phyloP scores from a whole-genome alignment of 2,797 vertebrate species.

The Falco biarmicus region DNA sequence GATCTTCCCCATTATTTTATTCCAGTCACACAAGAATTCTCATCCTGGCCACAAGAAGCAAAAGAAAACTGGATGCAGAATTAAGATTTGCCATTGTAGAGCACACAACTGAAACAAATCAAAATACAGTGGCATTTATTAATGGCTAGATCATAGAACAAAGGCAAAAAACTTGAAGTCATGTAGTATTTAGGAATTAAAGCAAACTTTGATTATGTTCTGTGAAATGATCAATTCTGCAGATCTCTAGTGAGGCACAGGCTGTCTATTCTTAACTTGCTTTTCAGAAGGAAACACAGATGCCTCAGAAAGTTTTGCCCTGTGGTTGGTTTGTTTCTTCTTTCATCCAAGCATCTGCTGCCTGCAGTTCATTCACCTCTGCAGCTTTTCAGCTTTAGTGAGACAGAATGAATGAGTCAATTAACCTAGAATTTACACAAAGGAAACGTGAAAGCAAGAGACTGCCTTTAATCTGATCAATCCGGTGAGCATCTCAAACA shows the following conservation, averaged over 20 bases:
- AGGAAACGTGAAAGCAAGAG: background rate
- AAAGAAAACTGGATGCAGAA: background rate
- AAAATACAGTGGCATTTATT: accelerated
- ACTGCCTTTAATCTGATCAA: background rate
- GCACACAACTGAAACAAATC: background rate
- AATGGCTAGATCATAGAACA: background rate
- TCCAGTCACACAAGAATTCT: background rate
- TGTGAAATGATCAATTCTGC: accelerated
- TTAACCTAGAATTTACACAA: background rate
- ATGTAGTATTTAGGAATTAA: background rate
- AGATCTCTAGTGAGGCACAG: background rate
- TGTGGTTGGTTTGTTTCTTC: background rate
- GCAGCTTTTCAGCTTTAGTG: background rate
- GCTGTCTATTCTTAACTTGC: background rate
- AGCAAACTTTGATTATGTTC: background rate
- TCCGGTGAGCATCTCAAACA: background rate
- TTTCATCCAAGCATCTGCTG: background rate
- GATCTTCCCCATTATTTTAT: background rate
- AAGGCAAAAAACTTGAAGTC: background rate
- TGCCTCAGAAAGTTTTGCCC: background rate
- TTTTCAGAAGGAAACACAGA: background rate
- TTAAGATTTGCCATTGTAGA: accelerated
- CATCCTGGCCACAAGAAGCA: background rate
- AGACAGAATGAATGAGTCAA: background rate
- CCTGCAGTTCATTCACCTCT: background rate